Evolutionary conservation across 1,140 invertebrate genomes (phyloP).

Genomic region (Manduca sexta): DNA sequence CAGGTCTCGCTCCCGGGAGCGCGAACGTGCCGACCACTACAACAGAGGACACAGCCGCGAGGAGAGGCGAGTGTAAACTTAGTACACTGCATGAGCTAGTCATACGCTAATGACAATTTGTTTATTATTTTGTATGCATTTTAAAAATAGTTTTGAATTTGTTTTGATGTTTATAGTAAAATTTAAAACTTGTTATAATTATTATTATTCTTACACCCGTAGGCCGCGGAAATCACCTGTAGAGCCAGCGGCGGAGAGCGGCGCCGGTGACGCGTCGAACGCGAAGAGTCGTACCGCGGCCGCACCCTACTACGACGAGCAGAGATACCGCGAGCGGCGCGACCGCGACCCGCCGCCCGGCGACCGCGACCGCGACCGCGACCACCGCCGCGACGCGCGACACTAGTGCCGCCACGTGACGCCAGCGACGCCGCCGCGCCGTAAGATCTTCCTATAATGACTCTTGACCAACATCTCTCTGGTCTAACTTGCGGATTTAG

Average conservation of each 20-base stretch:
- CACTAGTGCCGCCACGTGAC: conserved; percentile 70
- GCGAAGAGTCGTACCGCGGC: conserved; percentile 76
- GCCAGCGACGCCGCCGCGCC: background rate
- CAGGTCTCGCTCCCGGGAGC: conserved; percentile 70
- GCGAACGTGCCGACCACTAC: conserved; percentile 74
- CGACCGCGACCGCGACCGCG: conserved; percentile 78
- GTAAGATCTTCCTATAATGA: background rate
- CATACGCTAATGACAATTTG: too few relatives aligned
- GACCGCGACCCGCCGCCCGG: conserved; percentile 77
- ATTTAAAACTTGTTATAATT: too few relatives aligned
- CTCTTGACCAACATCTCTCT: too few relatives aligned
- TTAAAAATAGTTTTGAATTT: too few relatives aligned
- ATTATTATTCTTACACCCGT: conserved; percentile 7
- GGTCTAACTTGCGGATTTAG: too few relatives aligned
- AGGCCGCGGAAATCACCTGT: conserved; percentile 77
- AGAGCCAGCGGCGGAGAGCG: conserved; percentile 54
- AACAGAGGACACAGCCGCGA: conserved; percentile 79
- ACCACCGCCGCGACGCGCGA: conserved; percentile 79
- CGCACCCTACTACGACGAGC: conserved; percentile 86
- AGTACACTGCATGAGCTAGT: conserved; percentile 3
- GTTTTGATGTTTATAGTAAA: too few relatives aligned
- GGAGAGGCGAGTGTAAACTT: conserved; percentile 77
- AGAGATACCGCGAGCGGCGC: conserved; percentile 82
- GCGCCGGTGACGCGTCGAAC: conserved; percentile 64
- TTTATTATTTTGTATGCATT: too few relatives aligned